A percentile compares a stretch with the other conserved stretches of the same genome.
These are phyloP conservation scores for Corythoichthys haematopterus DNA, from an alignment of 2,113 vertebrate species.

Conservation along the genomic window DNA sequence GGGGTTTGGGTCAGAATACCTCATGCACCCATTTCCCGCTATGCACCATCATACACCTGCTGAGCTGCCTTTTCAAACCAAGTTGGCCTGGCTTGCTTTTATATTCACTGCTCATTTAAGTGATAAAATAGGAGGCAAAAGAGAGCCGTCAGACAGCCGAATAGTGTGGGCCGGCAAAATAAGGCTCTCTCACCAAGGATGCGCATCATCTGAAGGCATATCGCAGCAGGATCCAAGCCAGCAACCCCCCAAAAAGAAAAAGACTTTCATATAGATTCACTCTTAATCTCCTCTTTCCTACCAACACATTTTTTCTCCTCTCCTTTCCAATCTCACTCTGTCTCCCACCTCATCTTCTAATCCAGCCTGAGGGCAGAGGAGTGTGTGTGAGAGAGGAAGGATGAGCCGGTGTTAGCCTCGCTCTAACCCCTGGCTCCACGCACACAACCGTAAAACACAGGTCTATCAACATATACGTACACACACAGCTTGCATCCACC, in stretches of 20 bases:
- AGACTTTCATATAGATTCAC: constrained; percentile 43
- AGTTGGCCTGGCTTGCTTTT: constrained; percentile 27
- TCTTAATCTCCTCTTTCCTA: constrained; percentile 54
- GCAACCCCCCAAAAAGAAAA: constrained; percentile 27
- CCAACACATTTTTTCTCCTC: constrained; percentile 38
- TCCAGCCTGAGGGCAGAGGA: constrained; percentile 56
- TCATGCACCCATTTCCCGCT: constrained; percentile 38
- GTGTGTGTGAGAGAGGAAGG: constrained; percentile 25
- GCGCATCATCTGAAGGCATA: constrained; percentile 45
- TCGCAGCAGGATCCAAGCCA: constrained; percentile 37
- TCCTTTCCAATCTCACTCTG: constrained; percentile 49
- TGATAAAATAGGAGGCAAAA: constrained; percentile 37
- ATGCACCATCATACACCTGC: constrained; percentile 47
- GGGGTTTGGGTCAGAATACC: constrained; percentile 45
- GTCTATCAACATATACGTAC: constrained; percentile 4
- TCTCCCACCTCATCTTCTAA: constrained; percentile 66
- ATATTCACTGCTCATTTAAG: constrained; percentile 56
- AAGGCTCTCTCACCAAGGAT: constrained; percentile 12
- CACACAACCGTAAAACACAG: constrained; percentile 8
- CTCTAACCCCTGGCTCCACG: constrained; percentile 49
- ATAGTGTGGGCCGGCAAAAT: constrained; percentile 19
- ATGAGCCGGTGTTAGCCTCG: constrained; percentile 58
- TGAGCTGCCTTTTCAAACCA: constrained; percentile 42
- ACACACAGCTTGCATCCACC: constrained; percentile 21
- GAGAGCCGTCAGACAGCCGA: constrained; percentile 26